Percentiles rank a stretch among this genome's conserved stretches.
Conservation (phyloP, 2,888 invertebrate genomes). For the Aphodius granarius region DNA sequence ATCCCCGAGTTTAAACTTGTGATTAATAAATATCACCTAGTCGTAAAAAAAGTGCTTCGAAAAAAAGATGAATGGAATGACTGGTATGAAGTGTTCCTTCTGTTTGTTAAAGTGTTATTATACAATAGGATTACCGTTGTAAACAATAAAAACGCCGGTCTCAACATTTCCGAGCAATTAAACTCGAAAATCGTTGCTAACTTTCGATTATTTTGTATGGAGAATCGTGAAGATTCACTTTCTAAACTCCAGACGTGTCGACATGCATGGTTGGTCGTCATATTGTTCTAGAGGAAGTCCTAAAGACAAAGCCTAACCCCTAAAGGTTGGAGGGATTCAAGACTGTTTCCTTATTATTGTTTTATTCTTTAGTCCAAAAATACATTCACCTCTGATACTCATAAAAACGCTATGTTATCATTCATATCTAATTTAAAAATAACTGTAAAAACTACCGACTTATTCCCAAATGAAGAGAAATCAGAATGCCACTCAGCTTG, state of each 20-base stretch:
- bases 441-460: too few relatives aligned
- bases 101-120: background rate
- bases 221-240: background rate
- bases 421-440: too few relatives aligned
- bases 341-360: too few relatives aligned
- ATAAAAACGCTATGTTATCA: too few relatives aligned
- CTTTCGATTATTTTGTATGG: background rate
- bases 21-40: background rate
- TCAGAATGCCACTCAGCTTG: too few relatives aligned
- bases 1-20: background rate
- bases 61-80: background rate
- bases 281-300: background rate
- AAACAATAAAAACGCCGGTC: background rate
- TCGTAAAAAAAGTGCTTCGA: background rate
- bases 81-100: background rate
- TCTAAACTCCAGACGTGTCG: background rate
- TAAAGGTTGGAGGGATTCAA: too few relatives aligned
- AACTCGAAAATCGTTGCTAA: background rate
- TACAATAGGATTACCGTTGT: background rate
- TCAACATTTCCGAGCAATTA: background rate
- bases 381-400: too few relatives aligned
- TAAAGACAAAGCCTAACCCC: too few relatives aligned
- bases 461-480: too few relatives aligned
- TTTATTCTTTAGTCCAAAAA: too few relatives aligned
- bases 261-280: background rate